Evolutionary conservation across 2,113 vertebrate species (phyloP), one percentile per base, ranked within the genome.

Genomic region (Pelmatolapia mariae): DNA sequence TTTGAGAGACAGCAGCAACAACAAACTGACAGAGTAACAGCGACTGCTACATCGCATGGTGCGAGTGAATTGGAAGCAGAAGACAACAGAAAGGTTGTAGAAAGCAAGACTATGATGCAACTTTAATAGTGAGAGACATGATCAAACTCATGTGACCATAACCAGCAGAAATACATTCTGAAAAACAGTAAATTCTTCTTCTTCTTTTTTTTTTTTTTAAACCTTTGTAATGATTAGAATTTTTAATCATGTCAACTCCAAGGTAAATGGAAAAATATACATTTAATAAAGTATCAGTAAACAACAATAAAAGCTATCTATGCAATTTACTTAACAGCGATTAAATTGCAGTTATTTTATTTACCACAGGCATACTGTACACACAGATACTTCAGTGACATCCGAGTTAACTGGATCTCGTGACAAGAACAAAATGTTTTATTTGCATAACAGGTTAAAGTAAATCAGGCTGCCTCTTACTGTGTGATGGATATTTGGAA

Each of bases 241-340:
- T 87, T 84, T 53, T 88, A 90, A 91, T 89, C 81, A 89, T 78
- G 84, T 87, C 16, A n/a, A 85, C 76, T 86, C 88, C 90, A 85
- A 66, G 91, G 89, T 84, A 85, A 91, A 95, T 95, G 92, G 89
- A 94, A 95, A 96, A 96, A 96, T 96, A 95, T 89, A 95, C 92
- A 93, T 94, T 94, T 92, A 93, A 86, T 88, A 86, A 94, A 89
- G 92, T 86, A 90, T 94, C 81, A 91, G 87, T 92, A 91, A 92
- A 93, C 90, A 93, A 92, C 88, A 83, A 95, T 91, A 93, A 83
- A 92, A 91, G 88, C 92, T 91, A 95, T 91, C 68, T 94, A 94
- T 91, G 94, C 87, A 66, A 93, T 90, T 92, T 63, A 90, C 86
- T 89, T 88, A 63, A 94, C 90, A 92, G 87, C 82, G 87, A 87